A percentile compares a stretch with the other conserved stretches of the same genome.
Evolutionary conservation across 1,140 invertebrate genomes (phyloP).

Genomic region (Pseudomyrmex sp.): DNA sequence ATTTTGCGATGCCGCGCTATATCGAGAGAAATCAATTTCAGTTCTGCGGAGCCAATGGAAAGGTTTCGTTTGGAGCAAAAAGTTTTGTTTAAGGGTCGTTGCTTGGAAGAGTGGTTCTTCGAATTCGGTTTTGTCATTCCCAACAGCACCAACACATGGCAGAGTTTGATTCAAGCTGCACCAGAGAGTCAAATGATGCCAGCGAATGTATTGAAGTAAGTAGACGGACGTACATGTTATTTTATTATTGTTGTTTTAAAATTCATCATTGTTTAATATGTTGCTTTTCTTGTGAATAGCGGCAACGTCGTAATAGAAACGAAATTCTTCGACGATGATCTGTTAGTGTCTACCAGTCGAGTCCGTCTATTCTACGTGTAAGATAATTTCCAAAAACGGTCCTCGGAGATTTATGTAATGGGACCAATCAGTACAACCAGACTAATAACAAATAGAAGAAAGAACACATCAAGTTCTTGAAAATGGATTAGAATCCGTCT

Average conservation of each 20-base stretch:
- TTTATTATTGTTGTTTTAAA: neutral
- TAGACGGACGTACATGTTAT: neutral
- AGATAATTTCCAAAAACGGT: constrained; percentile 70
- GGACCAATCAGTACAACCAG: constrained; percentile 62
- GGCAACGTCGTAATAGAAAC: constrained; percentile 99
- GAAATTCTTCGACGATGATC: constrained; percentile 98
- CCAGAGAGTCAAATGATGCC: constrained; percentile 99
- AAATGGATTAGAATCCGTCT: neutral
- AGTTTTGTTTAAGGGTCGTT: constrained; percentile 92
- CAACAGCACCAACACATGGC: constrained; percentile 99
- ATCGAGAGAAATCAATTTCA: constrained; percentile 99
- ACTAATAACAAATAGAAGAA: neutral
- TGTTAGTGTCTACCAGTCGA: constrained; percentile 97
- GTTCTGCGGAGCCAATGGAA: constrained; percentile 97
- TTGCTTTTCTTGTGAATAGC: constrained; percentile 88
- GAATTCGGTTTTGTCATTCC: constrained; percentile 99
- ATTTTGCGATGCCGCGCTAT: constrained; percentile 98
- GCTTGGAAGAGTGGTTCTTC: constrained; percentile 99
- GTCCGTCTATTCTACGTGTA: constrained; percentile 98
- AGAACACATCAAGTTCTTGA: neutral
- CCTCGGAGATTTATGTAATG: constrained; percentile 15
- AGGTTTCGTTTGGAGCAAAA: constrained; percentile 99
- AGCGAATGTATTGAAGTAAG: constrained; percentile 97
- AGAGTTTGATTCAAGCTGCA: constrained; percentile 98
- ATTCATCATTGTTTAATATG: neutral